phyloP scores from a whole-genome alignment of 1,140 invertebrate genomes.

The Drosophila serrata region DNA sequence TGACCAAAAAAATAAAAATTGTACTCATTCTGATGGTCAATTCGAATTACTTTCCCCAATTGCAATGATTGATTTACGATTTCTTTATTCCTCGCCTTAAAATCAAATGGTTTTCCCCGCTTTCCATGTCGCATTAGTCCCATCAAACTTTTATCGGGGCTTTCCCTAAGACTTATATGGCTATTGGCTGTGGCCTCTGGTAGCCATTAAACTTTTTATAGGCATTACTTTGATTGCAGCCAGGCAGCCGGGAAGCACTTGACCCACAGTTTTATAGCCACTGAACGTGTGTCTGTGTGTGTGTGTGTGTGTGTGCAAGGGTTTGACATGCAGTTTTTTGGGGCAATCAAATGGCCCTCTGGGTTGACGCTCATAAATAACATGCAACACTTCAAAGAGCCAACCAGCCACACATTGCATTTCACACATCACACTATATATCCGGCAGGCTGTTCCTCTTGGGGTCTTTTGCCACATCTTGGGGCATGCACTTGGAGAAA shows the following conservation, averaged over 20 bases:
- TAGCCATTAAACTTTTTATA: conserved; percentile 64
- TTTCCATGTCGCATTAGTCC: conserved; percentile 27
- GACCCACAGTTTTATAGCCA: conserved; percentile 69
- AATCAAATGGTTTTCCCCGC: conserved; percentile 11
- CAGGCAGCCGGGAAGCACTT: conserved; percentile 51
- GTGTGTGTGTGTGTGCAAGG: conserved; percentile 10
- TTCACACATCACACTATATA: conserved; percentile 64
- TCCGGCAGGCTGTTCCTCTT: conserved; percentile 18
- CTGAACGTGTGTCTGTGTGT: conserved; percentile 24
- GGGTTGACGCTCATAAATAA: conserved; percentile 64
- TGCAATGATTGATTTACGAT: conserved; percentile 44
- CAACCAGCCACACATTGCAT: conserved; percentile 60
- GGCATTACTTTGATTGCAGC: conserved; percentile 57
- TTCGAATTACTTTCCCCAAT: conserved; percentile 37
- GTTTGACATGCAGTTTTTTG: conserved; percentile 74
- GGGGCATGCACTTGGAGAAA: background rate
- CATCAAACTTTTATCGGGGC: conserved; percentile 41
- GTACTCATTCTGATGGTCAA: conserved; percentile 14
- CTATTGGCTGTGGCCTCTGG: conserved; percentile 35
- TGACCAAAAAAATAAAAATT: conserved; percentile 26
- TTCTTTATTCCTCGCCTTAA: conserved; percentile 27
- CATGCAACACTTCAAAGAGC: conserved; percentile 74
- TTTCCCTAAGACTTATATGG: conserved; percentile 34
- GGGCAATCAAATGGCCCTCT: conserved; percentile 47
- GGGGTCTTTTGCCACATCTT: background rate